A percentile compares a stretch with the other conserved stretches of the same genome.
Evolutionary conservation across 2,113 vertebrate genomes (phyloP).

Genomic region (Pseudorasbora parva): DNA sequence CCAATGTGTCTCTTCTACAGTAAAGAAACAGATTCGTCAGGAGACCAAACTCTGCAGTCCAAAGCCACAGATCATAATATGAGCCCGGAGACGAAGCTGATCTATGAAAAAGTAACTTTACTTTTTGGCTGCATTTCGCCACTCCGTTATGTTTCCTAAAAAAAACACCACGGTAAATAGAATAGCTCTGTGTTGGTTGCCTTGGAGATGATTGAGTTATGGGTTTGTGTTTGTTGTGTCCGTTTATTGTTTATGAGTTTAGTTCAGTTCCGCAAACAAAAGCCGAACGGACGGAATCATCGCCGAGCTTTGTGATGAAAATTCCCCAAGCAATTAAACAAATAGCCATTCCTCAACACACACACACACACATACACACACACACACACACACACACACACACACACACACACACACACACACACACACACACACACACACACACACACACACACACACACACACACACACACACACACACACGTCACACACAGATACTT

Average conservation of each 20-base stretch:
- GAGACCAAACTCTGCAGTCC: not conserved
- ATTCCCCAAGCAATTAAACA: slow-evolving; percentile 35
- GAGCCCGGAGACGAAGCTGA: not conserved
- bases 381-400: slow-evolving; percentile 12
- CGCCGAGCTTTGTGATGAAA: slow-evolving; percentile 30
- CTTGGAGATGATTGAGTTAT: not conserved
- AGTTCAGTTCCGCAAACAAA: slow-evolving; percentile 23
- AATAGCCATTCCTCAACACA: slow-evolving; percentile 7
- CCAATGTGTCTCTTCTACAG: not conserved
- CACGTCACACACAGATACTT: slow-evolving; percentile 5
- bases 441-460: no score
- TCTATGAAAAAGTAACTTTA: not conserved
- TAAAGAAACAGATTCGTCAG: not conserved
- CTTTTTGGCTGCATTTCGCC: not conserved
- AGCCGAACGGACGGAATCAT: not conserved
- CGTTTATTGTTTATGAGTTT: slow-evolving; percentile 2
- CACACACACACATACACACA: slow-evolving; percentile 21
- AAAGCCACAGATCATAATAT: not conserved
- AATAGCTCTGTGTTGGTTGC: not conserved
- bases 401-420: slow-evolving; percentile 25
- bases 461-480: slow-evolving; percentile 51
- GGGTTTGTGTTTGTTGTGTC: not conserved
- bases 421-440: slow-evolving; percentile 22
- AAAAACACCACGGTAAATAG: not conserved
- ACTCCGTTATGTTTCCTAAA: not conserved